Evolutionary conservation across 2,888 invertebrate genomes (phyloP), one percentile per base, ranked within the genome.

Genomic region (Lysandra bellargus): DNA sequence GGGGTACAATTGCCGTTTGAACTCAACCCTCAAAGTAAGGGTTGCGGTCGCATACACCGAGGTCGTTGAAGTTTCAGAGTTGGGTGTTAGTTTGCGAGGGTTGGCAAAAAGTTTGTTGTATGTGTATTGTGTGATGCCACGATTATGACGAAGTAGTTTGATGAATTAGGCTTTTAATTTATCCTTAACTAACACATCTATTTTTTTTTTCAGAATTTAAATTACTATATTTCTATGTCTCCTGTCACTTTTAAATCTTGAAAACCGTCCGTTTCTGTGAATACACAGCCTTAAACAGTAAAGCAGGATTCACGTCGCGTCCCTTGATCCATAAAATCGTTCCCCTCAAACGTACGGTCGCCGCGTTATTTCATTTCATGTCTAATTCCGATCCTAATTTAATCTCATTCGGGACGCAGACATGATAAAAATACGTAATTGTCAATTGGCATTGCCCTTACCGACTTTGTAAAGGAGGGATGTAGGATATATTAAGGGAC

Each of bases 361-460:
- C 44, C 40, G 23, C 30, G 17, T 14, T 73, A 73, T 40, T 73
- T 17, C 6, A 73, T 40, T 73, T 73, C 12, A 72, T 73, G 73
- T 73, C 37, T 73, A 73, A 73, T 40, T 17, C 73, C 74, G 74
- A 9, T 69, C 69, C 74, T 74, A 44, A 74, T 74, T 74, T 9
- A 44, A 69, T 33, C 33, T 69, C 69, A 4, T 69, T 37, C 17
- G 33, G 33, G 33, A 69, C 33, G 69, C 33, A 69, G 33, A 69
- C 69, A 69, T 69, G 69, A 69, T 37, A 33, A 69, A 69, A 69
- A 69, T 37, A 69, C 14, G 75, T 49, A 30, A 75, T 44, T 44
- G 49, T 49, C 49, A 75, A 75, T 49, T 75, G 49, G 64, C 30
- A 30, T 64, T 64, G 64, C 64, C 30, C 9, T 44, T 12, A 2